Conservation (phyloP, 2,797 vertebrate genomes). For the Tiaroga cobitis region DNA sequence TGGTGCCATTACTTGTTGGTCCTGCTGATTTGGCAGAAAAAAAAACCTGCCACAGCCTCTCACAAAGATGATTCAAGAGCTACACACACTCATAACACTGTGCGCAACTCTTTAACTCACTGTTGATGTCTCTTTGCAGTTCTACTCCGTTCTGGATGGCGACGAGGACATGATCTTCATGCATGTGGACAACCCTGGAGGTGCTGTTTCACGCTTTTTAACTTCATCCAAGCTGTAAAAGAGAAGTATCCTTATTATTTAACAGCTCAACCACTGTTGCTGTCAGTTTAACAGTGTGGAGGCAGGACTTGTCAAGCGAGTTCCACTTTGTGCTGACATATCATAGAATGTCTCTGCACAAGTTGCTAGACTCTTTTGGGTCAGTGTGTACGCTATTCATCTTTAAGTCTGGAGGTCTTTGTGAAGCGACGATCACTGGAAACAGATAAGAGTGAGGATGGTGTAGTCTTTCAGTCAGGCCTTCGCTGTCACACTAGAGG, state of each 20-base stretch:
- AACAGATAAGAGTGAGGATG: constrained; percentile 49
- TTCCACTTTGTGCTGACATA: constrained; percentile 52
- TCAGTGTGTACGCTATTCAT: constrained; percentile 41
- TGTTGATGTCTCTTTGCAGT: constrained; percentile 68
- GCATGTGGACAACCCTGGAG: constrained; percentile 85
- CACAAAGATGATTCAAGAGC: constrained; percentile 59
- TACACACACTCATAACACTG: background rate
- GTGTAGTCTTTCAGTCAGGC: constrained; percentile 41
- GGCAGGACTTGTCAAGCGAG: constrained; percentile 42
- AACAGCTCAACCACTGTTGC: constrained; percentile 8
- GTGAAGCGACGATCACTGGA: constrained; percentile 15
- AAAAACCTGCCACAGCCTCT: constrained; percentile 56
- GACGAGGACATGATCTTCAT: constrained; percentile 86
- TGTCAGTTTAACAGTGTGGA: constrained; percentile 18
- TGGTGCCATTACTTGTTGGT: background rate
- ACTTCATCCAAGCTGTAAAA: constrained; percentile 25
- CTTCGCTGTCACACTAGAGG: constrained; percentile 53
- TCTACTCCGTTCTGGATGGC: constrained; percentile 84
- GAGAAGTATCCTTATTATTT: background rate
- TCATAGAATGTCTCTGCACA: constrained; percentile 15
- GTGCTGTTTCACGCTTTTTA: constrained; percentile 60
- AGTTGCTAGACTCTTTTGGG: constrained; percentile 7
- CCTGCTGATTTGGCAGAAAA: constrained; percentile 70
- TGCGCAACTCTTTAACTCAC: constrained; percentile 22
- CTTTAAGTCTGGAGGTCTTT: constrained; percentile 40